phyloP scores from a whole-genome alignment of 2,113 vertebrate genomes.

The Phoenicopterus ruber region DNA sequence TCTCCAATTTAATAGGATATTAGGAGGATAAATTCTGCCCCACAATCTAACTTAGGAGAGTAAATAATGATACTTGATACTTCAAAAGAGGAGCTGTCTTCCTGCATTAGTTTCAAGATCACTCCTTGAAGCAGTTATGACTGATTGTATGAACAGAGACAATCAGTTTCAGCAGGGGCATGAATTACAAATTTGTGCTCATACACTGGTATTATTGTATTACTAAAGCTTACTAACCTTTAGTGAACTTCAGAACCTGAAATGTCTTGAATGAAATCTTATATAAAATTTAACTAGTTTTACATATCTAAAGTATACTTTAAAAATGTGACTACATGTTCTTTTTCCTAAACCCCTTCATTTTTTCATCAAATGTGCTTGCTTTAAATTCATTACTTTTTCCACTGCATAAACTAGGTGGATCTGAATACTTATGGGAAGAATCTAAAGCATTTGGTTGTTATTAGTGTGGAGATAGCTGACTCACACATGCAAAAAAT shows the following conservation, averaged over 20 bases:
- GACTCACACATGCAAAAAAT: constrained; percentile 66
- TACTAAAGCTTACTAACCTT: too few species aligned
- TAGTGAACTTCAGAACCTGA: background rate
- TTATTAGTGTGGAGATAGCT: constrained; percentile 59
- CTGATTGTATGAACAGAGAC: background rate
- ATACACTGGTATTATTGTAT: too few species aligned
- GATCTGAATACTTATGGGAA: constrained; percentile 39
- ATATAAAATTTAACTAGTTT: background rate
- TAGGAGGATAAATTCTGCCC: background rate
- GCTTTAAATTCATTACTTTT: constrained; percentile 55
- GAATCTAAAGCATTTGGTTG: constrained; percentile 70
- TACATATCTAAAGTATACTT: background rate
- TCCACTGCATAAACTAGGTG: constrained; percentile 50
- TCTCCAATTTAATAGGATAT: background rate
- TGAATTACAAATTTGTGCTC: too few species aligned
- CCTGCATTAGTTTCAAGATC: background rate
- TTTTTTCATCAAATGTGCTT: constrained; percentile 39
- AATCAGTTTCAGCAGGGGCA: background rate
- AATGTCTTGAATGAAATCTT: background rate
- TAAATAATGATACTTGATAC: background rate
- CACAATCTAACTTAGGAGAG: background rate
- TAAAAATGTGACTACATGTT: background rate
- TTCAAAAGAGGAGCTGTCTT: background rate
- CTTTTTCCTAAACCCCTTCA: background rate
- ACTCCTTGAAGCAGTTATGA: background rate